Conservation (phyloP, 2,797 vertebrate genomes). For the Apogon hyalosoma region DNA sequence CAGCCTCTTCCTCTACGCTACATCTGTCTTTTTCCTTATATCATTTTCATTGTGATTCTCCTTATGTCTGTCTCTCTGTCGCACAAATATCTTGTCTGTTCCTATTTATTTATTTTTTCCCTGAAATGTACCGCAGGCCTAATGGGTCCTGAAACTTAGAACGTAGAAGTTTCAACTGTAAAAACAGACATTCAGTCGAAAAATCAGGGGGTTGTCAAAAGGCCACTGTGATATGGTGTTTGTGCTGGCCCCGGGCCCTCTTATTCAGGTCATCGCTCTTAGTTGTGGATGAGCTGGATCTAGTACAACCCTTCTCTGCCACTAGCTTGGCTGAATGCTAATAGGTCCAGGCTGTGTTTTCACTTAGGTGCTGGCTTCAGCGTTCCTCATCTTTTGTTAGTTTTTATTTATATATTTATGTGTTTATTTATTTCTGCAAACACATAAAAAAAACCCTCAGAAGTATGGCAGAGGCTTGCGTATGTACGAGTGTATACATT, state of each 20-base stretch:
- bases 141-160: constrained; percentile 42
- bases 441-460: constrained; percentile 13
- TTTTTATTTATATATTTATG: constrained; percentile 27
- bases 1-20: constrained; percentile 19
- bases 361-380: constrained; percentile 19
- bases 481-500: background rate
- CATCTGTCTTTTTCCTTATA: constrained; percentile 24
- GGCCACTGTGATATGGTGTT: constrained; percentile 53
- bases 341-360: constrained; percentile 62
- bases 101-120: too few relatives aligned
- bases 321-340: constrained; percentile 72
- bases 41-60: constrained; percentile 11
- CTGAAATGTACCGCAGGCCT: constrained; percentile 17
- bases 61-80: constrained; percentile 30
- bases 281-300: constrained; percentile 68
- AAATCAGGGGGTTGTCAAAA: constrained; percentile 53
- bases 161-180: constrained; percentile 21
- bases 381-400: constrained; percentile 49
- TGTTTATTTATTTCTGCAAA: constrained; percentile 14
- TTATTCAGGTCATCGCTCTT: constrained; percentile 79
- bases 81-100: constrained; percentile 42
- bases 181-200: constrained; percentile 34
- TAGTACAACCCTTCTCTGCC: constrained; percentile 55
- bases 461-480: background rate
- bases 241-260: constrained; percentile 55